Conservation (phyloP, 2,797 vertebrate species). For the Spea hammondii region DNA sequence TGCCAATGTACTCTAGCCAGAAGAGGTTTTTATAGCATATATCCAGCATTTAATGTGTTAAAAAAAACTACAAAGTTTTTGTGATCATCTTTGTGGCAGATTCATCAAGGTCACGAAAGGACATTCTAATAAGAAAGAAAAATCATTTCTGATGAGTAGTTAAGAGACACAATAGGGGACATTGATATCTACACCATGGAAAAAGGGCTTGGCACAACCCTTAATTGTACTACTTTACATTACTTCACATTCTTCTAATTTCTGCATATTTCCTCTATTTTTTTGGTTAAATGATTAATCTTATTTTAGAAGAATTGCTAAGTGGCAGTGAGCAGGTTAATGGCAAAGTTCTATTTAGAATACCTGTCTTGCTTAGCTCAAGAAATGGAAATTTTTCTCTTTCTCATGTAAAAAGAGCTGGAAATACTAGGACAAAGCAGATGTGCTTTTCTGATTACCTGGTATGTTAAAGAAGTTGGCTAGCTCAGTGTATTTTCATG, state of each 20-base stretch:
- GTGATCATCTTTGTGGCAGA: slow-evolving; percentile 14
- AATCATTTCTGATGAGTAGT: slow-evolving; percentile 48
- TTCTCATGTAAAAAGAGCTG: slow-evolving; percentile 1
- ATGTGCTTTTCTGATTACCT: slow-evolving; percentile 41
- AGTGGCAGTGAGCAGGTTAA: slow-evolving; percentile 8
- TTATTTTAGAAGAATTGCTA: background rate
- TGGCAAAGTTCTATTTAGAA: background rate
- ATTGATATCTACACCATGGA: slow-evolving; percentile 34
- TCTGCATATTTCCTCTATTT: slow-evolving; percentile 31
- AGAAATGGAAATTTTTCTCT: slow-evolving; percentile 18
- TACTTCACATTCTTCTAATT: slow-evolving; percentile 29
- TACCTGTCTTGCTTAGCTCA: slow-evolving; percentile 20
- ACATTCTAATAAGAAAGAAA: slow-evolving; percentile 46
- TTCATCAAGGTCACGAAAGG: slow-evolving; percentile 46
- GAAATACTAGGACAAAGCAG: slow-evolving; percentile 19
- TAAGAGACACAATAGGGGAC: slow-evolving; percentile 29
- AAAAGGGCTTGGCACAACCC: slow-evolving; percentile 27
- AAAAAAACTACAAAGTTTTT: slow-evolving; percentile 26
- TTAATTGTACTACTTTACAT: slow-evolving; percentile 28
- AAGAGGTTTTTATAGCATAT: background rate
- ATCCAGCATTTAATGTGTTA: background rate
- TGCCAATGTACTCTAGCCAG: background rate
- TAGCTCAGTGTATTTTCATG: slow-evolving; percentile 34
- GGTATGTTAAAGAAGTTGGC: slow-evolving; percentile 16
- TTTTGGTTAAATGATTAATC: background rate